These are phyloP conservation scores for Celastrina argiolus DNA, from an alignment of 2,888 invertebrate genomes.

Conservation along the genomic window DNA sequence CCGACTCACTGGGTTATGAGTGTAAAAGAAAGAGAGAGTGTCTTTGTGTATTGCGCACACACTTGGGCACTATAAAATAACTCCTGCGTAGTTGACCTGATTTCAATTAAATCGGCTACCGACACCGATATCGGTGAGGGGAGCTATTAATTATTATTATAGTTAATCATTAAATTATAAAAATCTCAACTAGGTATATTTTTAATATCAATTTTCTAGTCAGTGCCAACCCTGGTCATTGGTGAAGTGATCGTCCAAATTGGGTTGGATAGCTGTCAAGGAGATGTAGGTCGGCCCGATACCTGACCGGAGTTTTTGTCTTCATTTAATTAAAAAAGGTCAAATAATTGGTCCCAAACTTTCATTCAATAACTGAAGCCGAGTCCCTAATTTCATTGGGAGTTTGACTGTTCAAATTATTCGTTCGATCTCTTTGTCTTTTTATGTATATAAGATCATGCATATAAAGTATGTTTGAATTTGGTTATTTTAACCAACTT, in stretches of 20 bases:
- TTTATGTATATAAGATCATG: not conserved
- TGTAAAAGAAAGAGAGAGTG: too few relatives aligned
- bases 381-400: not conserved
- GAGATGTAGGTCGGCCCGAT: slow-evolving; percentile 19
- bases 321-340: slow-evolving; percentile 21
- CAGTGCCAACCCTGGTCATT: slow-evolving; percentile 18
- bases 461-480: not conserved
- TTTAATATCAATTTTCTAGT: not conserved
- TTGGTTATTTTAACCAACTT: too few relatives aligned
- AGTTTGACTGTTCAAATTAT: not conserved
- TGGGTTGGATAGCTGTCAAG: slow-evolving; percentile 37
- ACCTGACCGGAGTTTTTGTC: slow-evolving; percentile 27
- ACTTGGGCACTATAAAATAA: too few relatives aligned
- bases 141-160: too few relatives aligned
- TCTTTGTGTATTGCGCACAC: too few relatives aligned
- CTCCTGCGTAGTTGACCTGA: too few relatives aligned
- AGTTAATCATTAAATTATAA: too few relatives aligned
- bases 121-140: too few relatives aligned
- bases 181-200: too few relatives aligned
- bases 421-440: not conserved
- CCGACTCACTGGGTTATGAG: too few relatives aligned
- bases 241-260: slow-evolving; percentile 33
- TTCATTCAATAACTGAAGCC: not conserved
- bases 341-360: not conserved
- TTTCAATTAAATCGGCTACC: too few relatives aligned